Evolutionary conservation across 92 coral and sea anemone species (phyloP), one percentile per base, ranked within the genome.

Genomic region (Siderastrea radians): DNA sequence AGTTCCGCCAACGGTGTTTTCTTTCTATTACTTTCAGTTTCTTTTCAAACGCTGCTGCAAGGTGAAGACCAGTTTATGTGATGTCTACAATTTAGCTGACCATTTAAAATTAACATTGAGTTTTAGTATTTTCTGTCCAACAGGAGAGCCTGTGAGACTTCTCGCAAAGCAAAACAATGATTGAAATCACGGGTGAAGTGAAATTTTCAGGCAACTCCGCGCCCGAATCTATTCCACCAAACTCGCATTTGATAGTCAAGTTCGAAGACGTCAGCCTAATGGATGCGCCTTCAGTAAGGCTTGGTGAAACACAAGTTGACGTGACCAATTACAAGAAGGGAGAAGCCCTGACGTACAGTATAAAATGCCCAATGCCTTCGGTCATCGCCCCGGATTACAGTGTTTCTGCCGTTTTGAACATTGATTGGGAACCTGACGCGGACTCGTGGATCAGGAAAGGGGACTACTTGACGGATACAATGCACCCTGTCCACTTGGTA

Each of bases 331-430:
- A 96, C 88, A 94, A 90, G 77, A 98, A 96, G 82, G 98, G 93
- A 47, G 83, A 85, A 7, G 92, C 92, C 8, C 91, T 98, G 69
- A 91, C 77, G 74, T 98, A 95, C 93, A 71, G 86, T 38, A 89
- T 98, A 48, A 87, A 74, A 12, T 91, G 96, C 72, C 94, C 93
- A 44, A 92, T 89, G 76, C 98, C 99, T 9, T 72, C 79, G 26
- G 53, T 84, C 19, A 44, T 77, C 9, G 93, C 81, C 46, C 53
- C 85, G 10, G 72, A 51, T 57, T 89, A 94, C 85, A 74, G 87
- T 53, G 93, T 98, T 26, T 98, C 99, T 14, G 98, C 96, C 2
- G 99, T 98, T 12, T 81, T 98, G 74, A 95, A 96, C 68, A 95
- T 98, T 2, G 98, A 98, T 1, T 98, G 99, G 99, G 85, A 89